Conservation (phyloP, 2,113 vertebrate genomes). For the Zeus faber region DNA sequence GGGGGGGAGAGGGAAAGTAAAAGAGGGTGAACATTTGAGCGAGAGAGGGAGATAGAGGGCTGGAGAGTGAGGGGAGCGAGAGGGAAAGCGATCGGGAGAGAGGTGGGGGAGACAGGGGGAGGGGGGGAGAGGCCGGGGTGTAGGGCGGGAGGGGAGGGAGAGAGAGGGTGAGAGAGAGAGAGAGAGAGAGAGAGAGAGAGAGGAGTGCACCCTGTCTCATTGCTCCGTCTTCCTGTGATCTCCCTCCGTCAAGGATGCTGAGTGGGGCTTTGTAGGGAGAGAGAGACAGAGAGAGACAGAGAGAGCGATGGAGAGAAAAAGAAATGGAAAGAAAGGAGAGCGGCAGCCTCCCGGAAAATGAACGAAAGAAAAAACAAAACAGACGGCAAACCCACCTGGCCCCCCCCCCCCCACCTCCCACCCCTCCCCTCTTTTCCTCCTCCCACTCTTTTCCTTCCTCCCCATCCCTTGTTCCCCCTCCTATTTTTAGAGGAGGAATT, state of each 20-base stretch:
- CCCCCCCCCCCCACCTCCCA: no score
- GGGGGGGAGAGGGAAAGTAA: not conserved
- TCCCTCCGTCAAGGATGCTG: conserved; percentile 62
- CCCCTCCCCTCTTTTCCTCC: not conserved
- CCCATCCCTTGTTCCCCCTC: not conserved
- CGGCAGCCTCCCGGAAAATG: conserved; percentile 13
- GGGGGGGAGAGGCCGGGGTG: not conserved
- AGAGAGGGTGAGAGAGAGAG: not conserved
- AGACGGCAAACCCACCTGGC: conserved; percentile 50
- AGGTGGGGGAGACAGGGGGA: not conserved
- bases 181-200: not conserved
- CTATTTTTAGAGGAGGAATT: conserved; percentile 41
- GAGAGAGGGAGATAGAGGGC: not conserved
- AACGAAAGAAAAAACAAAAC: conserved; percentile 39
- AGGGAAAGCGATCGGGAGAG: not conserved
- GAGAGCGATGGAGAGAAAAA: conserved; percentile 7
- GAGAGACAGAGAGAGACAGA: not conserved
- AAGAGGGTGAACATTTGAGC: not conserved
- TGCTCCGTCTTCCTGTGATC: conserved; percentile 64
- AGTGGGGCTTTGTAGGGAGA: conserved; percentile 51
- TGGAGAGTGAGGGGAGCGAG: not conserved
- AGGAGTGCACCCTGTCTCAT: conserved; percentile 56
- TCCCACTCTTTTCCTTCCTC: not conserved
- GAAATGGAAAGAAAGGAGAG: conserved; percentile 19
- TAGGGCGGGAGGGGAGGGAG: conserved; percentile 14